phyloP scores from a whole-genome alignment of 2,888 invertebrate genomes.

The Junonia oenone region DNA sequence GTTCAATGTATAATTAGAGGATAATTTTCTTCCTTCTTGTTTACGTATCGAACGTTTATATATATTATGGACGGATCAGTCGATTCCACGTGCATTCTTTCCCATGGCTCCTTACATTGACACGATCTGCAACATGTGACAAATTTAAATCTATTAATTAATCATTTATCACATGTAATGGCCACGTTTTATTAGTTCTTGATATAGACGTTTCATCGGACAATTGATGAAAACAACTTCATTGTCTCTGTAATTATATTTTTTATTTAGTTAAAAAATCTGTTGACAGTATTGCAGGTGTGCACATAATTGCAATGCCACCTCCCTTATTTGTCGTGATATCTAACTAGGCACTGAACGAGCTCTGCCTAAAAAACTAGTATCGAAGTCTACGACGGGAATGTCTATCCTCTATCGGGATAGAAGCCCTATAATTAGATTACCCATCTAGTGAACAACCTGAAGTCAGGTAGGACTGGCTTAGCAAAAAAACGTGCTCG shows the following conservation, averaged over 20 bases:
- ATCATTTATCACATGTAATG: neutral
- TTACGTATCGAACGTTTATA: conserved; percentile 1
- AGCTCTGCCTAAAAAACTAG: conserved; percentile 37
- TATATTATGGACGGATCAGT: conserved; percentile 10
- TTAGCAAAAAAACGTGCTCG: conserved; percentile 58
- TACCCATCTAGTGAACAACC: conserved; percentile 56
- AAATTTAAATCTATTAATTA: neutral
- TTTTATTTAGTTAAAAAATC: neutral
- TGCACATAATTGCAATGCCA: neutral
- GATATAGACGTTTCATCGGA: neutral
- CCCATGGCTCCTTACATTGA: conserved; percentile 7
- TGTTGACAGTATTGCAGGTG: neutral
- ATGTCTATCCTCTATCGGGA: conserved; percentile 48
- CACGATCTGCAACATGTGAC: conserved; percentile 19
- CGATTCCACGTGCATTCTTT: conserved; percentile 25
- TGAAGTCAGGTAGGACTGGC: conserved; percentile 53
- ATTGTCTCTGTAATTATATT: neutral
- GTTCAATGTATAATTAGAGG: conserved; percentile 13
- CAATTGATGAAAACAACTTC: neutral
- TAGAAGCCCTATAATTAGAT: conserved; percentile 66
- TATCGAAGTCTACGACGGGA: conserved; percentile 45
- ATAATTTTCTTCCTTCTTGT: conserved; percentile 9
- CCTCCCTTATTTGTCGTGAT: conserved; percentile 4
- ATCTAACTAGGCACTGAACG: conserved; percentile 4
- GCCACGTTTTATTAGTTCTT: neutral